phyloP scores from a whole-genome alignment of 2,797 vertebrate genomes.

The Hephaestus fuliginosus region DNA sequence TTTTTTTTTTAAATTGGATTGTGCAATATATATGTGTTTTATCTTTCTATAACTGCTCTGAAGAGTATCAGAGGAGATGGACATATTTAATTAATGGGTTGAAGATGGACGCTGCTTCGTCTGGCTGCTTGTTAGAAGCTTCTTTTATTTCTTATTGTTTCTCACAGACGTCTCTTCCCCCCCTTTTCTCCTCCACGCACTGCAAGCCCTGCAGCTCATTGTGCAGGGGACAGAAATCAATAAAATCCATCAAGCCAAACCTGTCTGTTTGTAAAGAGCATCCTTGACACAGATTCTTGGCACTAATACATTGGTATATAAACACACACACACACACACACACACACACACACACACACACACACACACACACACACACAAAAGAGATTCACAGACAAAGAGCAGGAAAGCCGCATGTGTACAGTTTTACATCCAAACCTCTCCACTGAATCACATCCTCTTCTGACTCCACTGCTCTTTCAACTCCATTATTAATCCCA shows the following conservation, averaged over 20 bases:
- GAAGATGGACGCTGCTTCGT: constrained; percentile 28
- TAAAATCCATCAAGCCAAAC: constrained; percentile 75
- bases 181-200: constrained; percentile 4
- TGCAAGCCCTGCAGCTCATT: constrained; percentile 57
- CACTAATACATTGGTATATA: constrained; percentile 25
- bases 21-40: not conserved
- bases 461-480: constrained; percentile 45
- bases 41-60: not conserved
- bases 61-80: constrained; percentile 16
- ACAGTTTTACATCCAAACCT: constrained; percentile 40
- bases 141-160: constrained; percentile 61
- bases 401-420: constrained; percentile 16
- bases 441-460: constrained; percentile 56
- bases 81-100: constrained; percentile 46
- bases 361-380: not conserved
- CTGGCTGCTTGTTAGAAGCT: constrained; percentile 35
- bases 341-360: not conserved
- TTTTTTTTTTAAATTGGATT: not conserved
- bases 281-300: constrained; percentile 67
- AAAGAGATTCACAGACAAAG: constrained; percentile 36
- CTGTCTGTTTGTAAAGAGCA: constrained; percentile 57
- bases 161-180: constrained; percentile 36
- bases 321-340: constrained; percentile 9
- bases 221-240: constrained; percentile 72
- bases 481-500: constrained; percentile 77